phyloP scores from a whole-genome alignment of 2,113 vertebrate genomes.

The Alouatta palliata region DNA sequence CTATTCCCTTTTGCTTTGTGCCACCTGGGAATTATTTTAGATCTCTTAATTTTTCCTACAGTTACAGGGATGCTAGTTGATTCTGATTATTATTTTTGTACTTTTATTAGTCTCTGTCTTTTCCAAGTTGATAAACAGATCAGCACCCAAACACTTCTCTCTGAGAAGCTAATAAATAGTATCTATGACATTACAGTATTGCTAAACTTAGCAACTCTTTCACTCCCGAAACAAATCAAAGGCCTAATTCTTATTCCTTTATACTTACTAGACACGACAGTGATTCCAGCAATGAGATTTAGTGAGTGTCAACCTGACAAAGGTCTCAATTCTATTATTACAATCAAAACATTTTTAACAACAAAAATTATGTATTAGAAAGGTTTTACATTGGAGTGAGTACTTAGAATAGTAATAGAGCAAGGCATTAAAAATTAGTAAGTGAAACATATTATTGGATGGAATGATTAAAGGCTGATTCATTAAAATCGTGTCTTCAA shows the following conservation, averaged over 20 bases:
- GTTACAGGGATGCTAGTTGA: background rate
- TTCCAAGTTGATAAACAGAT: slow-evolving; percentile 8
- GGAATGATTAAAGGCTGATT: background rate
- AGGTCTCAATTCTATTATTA: slow-evolving; percentile 14
- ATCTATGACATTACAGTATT: background rate
- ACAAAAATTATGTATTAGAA: background rate
- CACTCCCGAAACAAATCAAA: background rate
- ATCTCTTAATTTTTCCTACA: background rate
- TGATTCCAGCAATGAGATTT: background rate
- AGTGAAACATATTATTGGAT: background rate
- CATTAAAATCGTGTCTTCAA: background rate
- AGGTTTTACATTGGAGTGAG: background rate
- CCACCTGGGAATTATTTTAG: slow-evolving; percentile 19
- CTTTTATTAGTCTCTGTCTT: background rate
- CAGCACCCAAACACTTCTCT: background rate
- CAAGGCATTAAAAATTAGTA: background rate
- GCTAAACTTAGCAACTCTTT: background rate
- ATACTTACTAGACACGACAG: background rate
- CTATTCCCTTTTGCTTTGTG: background rate
- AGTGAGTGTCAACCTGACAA: background rate
- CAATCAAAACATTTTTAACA: background rate
- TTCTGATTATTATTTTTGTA: background rate
- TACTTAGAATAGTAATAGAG: background rate
- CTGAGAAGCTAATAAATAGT: slow-evolving; percentile 22
- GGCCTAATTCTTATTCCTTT: slow-evolving; percentile 10